These are phyloP conservation scores for Phrynosoma blainvillii DNA, from an alignment of 2,113 vertebrate genomes.

Conservation along the genomic window DNA sequence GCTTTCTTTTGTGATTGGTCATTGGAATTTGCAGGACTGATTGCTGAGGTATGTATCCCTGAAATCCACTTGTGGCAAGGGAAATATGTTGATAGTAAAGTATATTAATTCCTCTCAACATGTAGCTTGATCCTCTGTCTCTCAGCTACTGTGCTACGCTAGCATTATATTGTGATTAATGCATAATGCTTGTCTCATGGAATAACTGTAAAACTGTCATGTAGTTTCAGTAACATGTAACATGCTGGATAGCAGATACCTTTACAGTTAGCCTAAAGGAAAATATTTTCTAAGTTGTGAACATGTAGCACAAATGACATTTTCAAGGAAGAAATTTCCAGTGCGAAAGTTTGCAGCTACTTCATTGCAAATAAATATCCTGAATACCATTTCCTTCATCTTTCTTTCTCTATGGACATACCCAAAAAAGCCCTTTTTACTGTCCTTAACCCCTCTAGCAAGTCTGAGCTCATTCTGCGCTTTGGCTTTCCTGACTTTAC, in stretches of 20 bases:
- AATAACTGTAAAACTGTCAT: background rate
- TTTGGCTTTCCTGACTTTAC: no score
- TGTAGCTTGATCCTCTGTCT: background rate
- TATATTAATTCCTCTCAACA: no score
- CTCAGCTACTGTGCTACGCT: background rate
- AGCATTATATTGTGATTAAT: background rate
- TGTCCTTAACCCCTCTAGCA: no score
- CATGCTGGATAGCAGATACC: background rate
- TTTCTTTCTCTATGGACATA: no score
- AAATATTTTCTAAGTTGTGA: background rate
- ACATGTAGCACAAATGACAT: background rate
- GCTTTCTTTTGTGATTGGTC: no score
- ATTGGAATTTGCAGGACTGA: no score
- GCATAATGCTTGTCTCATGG: background rate
- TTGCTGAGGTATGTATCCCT: no score
- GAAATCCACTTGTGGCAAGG: no score
- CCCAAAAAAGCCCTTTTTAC: no score
- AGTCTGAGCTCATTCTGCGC: no score
- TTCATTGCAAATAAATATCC: background rate
- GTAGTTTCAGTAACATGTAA: background rate
- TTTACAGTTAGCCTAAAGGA: background rate
- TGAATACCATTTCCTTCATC: background rate
- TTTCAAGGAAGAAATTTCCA: background rate
- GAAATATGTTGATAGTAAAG: no score
- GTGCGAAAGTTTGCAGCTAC: background rate